Conservation (phyloP, 2,797 vertebrate genomes). For the Tauraco hartlaubi region DNA sequence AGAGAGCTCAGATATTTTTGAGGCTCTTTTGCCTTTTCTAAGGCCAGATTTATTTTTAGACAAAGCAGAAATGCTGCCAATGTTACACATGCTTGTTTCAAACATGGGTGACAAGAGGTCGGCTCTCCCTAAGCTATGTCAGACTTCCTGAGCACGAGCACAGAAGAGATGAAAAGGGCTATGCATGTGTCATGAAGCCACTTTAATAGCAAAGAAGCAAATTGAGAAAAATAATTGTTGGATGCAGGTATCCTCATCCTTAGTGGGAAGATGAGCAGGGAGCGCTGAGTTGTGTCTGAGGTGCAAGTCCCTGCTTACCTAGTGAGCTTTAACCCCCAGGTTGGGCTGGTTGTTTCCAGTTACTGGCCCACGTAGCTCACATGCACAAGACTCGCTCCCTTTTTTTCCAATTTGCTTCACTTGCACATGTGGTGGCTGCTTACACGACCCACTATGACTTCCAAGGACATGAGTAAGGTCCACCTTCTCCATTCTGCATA, state of each 20-base stretch:
- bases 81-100: neutral
- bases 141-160: neutral
- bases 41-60: neutral
- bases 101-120: neutral
- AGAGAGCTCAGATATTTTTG: neutral
- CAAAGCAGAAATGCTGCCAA: neutral
- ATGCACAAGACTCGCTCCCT: neutral
- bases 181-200: neutral
- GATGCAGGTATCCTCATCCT: neutral
- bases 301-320: fast-evolving
- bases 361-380: neutral
- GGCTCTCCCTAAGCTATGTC: neutral
- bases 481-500: neutral
- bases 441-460: neutral
- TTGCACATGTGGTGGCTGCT: neutral
- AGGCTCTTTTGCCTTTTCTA: neutral
- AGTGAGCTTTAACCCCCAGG: fast-evolving
- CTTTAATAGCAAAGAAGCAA: neutral
- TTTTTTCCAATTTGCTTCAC: neutral
- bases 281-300: neutral
- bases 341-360: fast-evolving
- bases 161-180: neutral
- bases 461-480: neutral
- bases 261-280: neutral
- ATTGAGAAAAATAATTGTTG: neutral